These are phyloP conservation scores for Rhagologus leucostigma DNA, from an alignment of 2,113 vertebrate species.

Conservation along the genomic window DNA sequence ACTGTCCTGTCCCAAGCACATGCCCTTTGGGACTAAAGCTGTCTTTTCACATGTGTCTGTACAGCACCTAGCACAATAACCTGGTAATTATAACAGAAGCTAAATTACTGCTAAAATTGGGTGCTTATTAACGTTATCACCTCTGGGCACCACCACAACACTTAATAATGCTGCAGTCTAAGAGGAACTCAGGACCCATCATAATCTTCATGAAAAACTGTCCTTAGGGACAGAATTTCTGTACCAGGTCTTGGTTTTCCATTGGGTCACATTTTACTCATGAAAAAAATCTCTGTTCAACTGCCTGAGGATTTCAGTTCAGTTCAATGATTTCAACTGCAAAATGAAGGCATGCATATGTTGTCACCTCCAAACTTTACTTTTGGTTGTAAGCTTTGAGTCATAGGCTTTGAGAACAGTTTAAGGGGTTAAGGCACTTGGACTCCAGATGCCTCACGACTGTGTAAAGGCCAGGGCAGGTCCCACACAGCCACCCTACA, in stretches of 20 bases:
- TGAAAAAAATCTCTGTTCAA: neutral
- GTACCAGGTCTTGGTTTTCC: neutral
- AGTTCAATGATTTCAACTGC: neutral
- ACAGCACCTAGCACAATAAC: neutral
- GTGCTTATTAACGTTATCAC: slow-evolving; percentile 40
- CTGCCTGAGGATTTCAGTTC: neutral
- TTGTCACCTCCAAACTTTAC: neutral
- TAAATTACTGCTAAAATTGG: slow-evolving; percentile 62
- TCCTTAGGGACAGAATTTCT: slow-evolving; percentile 21
- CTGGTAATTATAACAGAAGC: slow-evolving; percentile 42
- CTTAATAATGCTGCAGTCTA: neutral
- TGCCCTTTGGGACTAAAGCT: neutral
- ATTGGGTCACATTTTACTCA: neutral
- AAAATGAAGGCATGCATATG: neutral
- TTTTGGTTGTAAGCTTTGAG: neutral
- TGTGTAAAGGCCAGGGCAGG: neutral
- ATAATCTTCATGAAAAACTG: neutral
- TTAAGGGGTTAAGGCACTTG: neutral
- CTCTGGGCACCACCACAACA: slow-evolving; percentile 37
- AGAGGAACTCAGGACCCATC: neutral
- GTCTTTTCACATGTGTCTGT: neutral
- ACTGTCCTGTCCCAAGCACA: neutral
- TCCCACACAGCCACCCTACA: neutral
- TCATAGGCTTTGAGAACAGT: neutral
- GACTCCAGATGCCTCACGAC: neutral